A percentile compares a stretch with the other conserved stretches of the same genome.
Evolutionary conservation across 2,797 vertebrate species (phyloP).

Genomic region (Mico argentatus): DNA sequence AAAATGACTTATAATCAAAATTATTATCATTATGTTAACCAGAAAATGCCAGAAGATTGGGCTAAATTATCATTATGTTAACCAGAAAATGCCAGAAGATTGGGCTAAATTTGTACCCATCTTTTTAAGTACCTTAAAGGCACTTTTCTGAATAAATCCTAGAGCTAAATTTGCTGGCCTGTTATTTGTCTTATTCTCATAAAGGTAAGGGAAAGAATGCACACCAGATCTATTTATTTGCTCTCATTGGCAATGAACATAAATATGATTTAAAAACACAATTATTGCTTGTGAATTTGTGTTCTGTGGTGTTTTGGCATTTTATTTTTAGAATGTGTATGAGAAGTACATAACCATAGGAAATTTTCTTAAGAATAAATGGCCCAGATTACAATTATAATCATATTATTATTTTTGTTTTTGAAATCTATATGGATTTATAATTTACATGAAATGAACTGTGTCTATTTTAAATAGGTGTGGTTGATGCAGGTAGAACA

Average conservation of each 20-base stretch:
- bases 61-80: neutral
- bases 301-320: neutral
- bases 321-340: slow-evolving; percentile 49
- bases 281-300: neutral
- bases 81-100: neutral
- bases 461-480: neutral
- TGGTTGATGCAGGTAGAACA: neutral
- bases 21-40: slow-evolving; percentile 5
- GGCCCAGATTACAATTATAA: neutral
- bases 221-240: neutral
- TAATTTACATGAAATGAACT: neutral
- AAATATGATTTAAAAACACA: neutral
- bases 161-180: neutral
- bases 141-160: slow-evolving; percentile 8
- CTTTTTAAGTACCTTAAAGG: neutral
- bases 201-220: neutral
- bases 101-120: neutral
- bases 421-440: neutral
- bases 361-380: slow-evolving; percentile 13
- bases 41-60: neutral
- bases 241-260: neutral
- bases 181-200: neutral
- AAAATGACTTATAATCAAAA: neutral
- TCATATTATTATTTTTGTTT: neutral
- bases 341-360: neutral